phyloP scores from a whole-genome alignment of 2,113 vertebrate species.

The Psittacus erithacus region DNA sequence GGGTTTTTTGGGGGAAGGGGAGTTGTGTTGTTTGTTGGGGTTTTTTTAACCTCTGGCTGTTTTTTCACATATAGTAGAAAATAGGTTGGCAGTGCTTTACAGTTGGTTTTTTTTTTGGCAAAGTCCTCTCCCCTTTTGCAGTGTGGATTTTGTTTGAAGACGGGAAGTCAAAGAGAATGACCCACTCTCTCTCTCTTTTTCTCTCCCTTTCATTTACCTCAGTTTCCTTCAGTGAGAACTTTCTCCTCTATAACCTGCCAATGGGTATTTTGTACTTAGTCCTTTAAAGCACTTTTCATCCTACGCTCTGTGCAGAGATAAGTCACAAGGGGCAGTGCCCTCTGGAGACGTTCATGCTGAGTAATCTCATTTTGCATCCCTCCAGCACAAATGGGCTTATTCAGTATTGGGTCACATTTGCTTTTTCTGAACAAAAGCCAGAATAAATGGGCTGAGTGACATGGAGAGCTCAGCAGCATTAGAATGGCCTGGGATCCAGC shows the following conservation, averaged over 20 bases:
- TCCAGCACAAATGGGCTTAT: neutral
- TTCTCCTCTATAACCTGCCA: neutral
- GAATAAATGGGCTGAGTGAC: neutral
- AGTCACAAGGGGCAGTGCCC: neutral
- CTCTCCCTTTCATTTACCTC: neutral
- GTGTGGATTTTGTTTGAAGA: neutral
- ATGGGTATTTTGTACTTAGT: neutral
- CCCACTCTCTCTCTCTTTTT: neutral
- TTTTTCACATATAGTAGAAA: neutral
- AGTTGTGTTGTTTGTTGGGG: neutral
- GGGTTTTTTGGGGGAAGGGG: neutral
- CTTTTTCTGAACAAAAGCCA: conserved; percentile 13
- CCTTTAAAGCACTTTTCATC: neutral
- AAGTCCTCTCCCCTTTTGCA: neutral
- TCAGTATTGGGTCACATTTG: conserved; percentile 7
- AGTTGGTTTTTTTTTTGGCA: neutral
- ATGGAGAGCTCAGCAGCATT: neutral
- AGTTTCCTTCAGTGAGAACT: neutral
- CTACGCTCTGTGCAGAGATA: neutral
- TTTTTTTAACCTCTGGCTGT: neutral
- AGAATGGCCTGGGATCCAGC: neutral
- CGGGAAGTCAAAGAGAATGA: neutral
- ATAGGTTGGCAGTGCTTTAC: neutral
- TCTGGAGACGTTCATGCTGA: neutral
- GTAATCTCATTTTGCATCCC: conserved; percentile 5